Base-by-base conservation (phyloP, 2,113 vertebrate genomes). In the Python bivittatus region DNA sequence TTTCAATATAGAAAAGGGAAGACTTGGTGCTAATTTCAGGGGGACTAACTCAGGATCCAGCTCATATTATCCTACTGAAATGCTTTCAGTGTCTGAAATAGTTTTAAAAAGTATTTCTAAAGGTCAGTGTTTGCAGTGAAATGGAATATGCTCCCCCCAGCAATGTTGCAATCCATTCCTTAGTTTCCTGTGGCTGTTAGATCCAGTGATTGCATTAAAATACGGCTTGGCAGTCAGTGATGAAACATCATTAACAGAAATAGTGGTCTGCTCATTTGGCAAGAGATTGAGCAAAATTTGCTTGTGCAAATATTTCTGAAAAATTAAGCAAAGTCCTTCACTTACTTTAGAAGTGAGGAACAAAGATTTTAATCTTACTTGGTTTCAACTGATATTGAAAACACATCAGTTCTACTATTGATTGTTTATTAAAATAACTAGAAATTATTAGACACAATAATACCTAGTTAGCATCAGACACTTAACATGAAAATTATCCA, bases 1-100 rank as follows among this genome's bases (percentile, higher is more conserved):
- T 60, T 93, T 92, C 61, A 88, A 48, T 88, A 92, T 94, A 93
- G 38, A 12, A 60, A 93, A 38, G 90, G 72, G 38, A 6, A 56
- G 38, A 6, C 2, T 4, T 93, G 11, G 1, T 13, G 17, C 0
- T 0, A n/a, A 83, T 57, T 90, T 93, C 13, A 29, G 84, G 90
- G 13, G 1, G 0, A 20, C 57, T 85, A 92, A 20, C 85, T 12
- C 42, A 84, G 72, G 53, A 48, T 8, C 23, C 17, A 4, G 12
- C 56, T 25, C 60, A 29, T 52, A 23, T 15, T 53, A 13, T 60
- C 25, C 54, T 48, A 38, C 84, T 91, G 53, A 0, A 83, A 29
- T 1, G 0, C 15, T n/a, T 53, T 90, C 17, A 89, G n/a, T 23
- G 3, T 88, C 84, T 93, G 86, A 96, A 95, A 91, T 88, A 90